Base-by-base conservation (phyloP, 2,888 invertebrate genomes). In the Melieria omissa region DNA sequence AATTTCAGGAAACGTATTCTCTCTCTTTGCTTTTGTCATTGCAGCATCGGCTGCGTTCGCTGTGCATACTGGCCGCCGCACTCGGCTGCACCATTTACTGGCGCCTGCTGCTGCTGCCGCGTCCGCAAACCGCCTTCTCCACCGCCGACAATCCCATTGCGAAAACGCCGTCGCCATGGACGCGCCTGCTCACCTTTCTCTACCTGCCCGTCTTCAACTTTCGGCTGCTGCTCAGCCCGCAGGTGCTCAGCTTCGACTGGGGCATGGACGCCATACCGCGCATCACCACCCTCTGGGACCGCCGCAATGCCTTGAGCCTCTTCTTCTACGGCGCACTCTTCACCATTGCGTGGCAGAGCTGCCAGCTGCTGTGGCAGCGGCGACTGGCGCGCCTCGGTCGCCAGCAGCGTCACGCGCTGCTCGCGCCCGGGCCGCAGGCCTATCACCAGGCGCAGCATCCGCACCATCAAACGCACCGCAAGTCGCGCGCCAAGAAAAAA, bases 201-300 rank as follows among this genome's bases (percentile, higher is more conserved):
- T 97, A 96, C 86, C 91, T 99, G 79, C 98, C 98, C 55, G 93
- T 94, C 60, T 93, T 96, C 84, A 98, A 98, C 88, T 92, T 96
- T 82, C 91, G 92, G 86, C 91, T 98, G 82, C 89, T 98, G 74
- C 86, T 98, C 55, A 95, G 92, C 86, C 98, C 98, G 6, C 91
- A 91, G 79, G 92, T 93, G 78, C 89, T 99, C 70, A 97, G 97
- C 86, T 99, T 98, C 88, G 98, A 99, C 88, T 99, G 98, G 99
- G 97, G 98, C 44, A 98, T 99, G 98, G 97, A 97, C 80, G 93
- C 98, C 1, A 92, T 99, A 81, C 96, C 97, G 8, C 90, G 95
- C 74, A 91, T 99, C 79, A 92, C 92, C 63, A 90, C 92, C 45
- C 79, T 95, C 16, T 88, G 91, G 80, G 98, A 99, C 86, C 88